Evolutionary conservation across 1,140 invertebrate species (phyloP).

Genomic region (Lordiphosa clarofinis): DNA sequence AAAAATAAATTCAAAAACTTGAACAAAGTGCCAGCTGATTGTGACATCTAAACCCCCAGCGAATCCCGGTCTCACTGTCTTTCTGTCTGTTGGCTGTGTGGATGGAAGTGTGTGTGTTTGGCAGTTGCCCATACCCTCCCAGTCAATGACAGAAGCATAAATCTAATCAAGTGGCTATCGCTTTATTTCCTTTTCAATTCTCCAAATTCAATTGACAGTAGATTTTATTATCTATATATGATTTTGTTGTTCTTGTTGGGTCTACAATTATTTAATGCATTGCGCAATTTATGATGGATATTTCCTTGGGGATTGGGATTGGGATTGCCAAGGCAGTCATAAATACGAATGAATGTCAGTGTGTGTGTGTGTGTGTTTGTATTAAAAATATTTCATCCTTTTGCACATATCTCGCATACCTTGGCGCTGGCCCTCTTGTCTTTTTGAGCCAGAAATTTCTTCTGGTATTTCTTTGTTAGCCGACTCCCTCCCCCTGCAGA

Average conservation of each 20-base stretch:
- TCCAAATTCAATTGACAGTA: constrained; percentile 62
- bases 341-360: constrained; percentile 34
- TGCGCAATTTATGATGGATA: constrained; percentile 58
- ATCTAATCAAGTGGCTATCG: constrained; percentile 65
- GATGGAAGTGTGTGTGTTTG: background rate
- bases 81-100: constrained; percentile 3
- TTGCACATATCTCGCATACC: constrained; percentile 43
- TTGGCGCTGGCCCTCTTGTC: constrained; percentile 23
- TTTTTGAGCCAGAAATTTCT: constrained; percentile 32
- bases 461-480: constrained; percentile 49
- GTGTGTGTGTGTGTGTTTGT: constrained; percentile 10
- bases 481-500: constrained; percentile 11
- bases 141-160: constrained; percentile 28
- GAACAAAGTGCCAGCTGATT: constrained; percentile 35
- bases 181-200: constrained; percentile 60
- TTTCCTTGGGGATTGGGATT: constrained; percentile 46
- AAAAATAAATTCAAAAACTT: constrained; percentile 13
- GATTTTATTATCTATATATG: constrained; percentile 58
- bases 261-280: constrained; percentile 62
- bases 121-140: constrained; percentile 13
- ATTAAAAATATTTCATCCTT: constrained; percentile 17
- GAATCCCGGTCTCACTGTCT: background rate
- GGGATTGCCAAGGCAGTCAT: constrained; percentile 45
- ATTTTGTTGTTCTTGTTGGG: constrained; percentile 6
- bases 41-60: constrained; percentile 5